Evolutionary conservation across 1,140 invertebrate genomes (phyloP).

Genomic region (Penaeus japonicus): DNA sequence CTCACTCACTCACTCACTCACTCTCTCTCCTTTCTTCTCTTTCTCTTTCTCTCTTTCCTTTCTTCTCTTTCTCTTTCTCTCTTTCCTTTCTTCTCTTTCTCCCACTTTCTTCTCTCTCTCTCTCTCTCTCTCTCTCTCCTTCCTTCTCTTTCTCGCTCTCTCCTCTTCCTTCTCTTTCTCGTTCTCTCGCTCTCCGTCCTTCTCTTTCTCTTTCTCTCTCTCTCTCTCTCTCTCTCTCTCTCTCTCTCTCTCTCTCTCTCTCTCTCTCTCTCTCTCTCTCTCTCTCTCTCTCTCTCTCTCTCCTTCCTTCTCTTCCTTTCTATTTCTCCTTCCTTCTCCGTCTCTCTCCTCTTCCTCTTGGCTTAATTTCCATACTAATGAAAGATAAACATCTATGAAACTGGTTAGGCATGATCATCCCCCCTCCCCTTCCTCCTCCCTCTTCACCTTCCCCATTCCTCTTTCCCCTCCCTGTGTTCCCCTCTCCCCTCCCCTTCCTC

Average conservation of each 20-base stretch:
- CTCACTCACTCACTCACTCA: background rate
- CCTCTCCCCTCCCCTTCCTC: too few species aligned
- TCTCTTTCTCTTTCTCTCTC: background rate
- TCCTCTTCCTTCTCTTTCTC: background rate
- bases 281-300: background rate
- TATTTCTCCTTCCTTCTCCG: background rate
- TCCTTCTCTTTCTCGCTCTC: background rate
- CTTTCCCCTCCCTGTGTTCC: too few species aligned
- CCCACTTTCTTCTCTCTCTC: background rate
- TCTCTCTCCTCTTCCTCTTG: background rate
- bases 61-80: background rate
- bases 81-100: background rate
- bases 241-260: background rate
- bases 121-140: background rate
- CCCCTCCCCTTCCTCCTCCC: too few species aligned
- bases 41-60: background rate
- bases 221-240: constrained; percentile 6
- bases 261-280: background rate
- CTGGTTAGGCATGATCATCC: too few species aligned
- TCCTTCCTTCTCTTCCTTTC: background rate
- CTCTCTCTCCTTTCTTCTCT: background rate
- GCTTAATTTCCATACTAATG: background rate
- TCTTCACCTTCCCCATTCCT: too few species aligned
- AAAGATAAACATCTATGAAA: too few species aligned
- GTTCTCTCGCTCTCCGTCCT: background rate